Conservation (phyloP, 1,140 invertebrate species). For the Ceratitis capitata region DNA sequence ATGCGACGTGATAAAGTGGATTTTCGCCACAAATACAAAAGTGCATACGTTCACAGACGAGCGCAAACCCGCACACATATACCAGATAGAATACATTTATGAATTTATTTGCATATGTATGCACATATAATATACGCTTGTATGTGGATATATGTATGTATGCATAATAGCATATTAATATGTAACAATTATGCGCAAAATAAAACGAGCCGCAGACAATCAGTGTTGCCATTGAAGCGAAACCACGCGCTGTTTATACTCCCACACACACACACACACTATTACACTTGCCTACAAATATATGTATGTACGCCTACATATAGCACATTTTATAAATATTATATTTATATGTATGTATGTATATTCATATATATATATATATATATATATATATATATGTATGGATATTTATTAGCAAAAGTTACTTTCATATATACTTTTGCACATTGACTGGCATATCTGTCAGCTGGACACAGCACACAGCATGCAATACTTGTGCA, state of each 20-base stretch:
- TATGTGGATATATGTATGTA: background rate
- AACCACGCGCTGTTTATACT: background rate
- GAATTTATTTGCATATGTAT: no score
- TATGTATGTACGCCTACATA: background rate
- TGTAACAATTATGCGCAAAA: conserved; percentile 16
- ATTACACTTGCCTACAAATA: background rate
- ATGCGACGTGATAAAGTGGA: conserved; percentile 33
- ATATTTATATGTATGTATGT: no score
- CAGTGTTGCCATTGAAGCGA: conserved; percentile 19
- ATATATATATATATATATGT: background rate
- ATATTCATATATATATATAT: background rate
- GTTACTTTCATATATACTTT: background rate
- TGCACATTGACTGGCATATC: background rate
- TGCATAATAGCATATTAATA: background rate
- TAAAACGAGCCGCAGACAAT: conserved; percentile 5
- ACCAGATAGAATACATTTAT: no score
- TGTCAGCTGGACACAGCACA: no score
- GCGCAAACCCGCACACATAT: background rate
- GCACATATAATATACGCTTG: background rate
- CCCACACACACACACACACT: background rate
- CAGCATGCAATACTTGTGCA: background rate
- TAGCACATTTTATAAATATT: no score
- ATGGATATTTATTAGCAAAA: no score
- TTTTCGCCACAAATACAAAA: background rate
- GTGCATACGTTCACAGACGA: background rate